Evolutionary conservation across 1,140 invertebrate species (phyloP).

Genomic region (Drosophila ercepeae): DNA sequence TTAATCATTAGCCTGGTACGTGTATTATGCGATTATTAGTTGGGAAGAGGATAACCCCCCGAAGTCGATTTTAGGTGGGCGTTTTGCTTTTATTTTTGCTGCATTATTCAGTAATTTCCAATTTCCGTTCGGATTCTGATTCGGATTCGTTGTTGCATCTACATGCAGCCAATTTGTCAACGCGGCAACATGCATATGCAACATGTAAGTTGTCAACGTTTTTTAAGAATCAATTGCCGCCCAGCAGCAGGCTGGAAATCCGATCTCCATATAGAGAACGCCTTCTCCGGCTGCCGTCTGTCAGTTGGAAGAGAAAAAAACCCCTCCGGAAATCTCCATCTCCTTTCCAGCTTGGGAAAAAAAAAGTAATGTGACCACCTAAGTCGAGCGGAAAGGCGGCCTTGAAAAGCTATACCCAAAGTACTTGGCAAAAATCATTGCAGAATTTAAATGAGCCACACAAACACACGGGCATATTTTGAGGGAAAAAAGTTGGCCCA

Average conservation of each 20-base stretch:
- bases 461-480: slow-evolving; percentile 50
- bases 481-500: slow-evolving; percentile 54
- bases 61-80: slow-evolving; percentile 56
- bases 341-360: not conserved
- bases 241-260: slow-evolving; percentile 60
- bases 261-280: slow-evolving; percentile 58
- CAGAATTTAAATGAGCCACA: slow-evolving; percentile 76
- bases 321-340: slow-evolving; percentile 10
- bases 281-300: slow-evolving; percentile 73
- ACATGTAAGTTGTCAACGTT: slow-evolving; percentile 75
- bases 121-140: slow-evolving; percentile 72
- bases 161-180: slow-evolving; percentile 70
- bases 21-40: slow-evolving; percentile 83
- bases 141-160: slow-evolving; percentile 9
- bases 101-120: slow-evolving; percentile 73
- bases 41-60: slow-evolving; percentile 48
- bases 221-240: slow-evolving; percentile 79
- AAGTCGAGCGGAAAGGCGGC: slow-evolving; percentile 55
- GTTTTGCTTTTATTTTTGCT: slow-evolving; percentile 40
- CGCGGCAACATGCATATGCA: slow-evolving; percentile 69
- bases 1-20: slow-evolving; percentile 82
- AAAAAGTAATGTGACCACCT: slow-evolving; percentile 57
- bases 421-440: slow-evolving; percentile 75
- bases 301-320: slow-evolving; percentile 54
- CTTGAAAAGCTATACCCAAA: slow-evolving; percentile 54